A percentile compares a stretch with the other conserved stretches of the same genome.
Evolutionary conservation across 2,888 invertebrate species (phyloP).

Genomic region (Athalia circularis): DNA sequence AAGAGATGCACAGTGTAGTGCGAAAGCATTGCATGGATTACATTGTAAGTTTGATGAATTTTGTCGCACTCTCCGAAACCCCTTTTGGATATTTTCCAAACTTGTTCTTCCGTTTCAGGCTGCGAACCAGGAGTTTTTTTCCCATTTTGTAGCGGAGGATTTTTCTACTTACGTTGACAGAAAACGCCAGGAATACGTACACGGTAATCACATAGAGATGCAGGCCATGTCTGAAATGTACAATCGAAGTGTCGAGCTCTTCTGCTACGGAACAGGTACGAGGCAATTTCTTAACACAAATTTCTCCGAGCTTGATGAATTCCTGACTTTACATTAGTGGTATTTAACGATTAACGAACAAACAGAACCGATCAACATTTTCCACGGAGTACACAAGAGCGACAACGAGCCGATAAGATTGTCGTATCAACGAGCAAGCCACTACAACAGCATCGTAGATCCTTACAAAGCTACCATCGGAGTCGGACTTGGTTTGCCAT

Average conservation of each 20-base stretch:
- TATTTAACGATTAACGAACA: not conserved
- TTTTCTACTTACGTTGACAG: constrained; percentile 88
- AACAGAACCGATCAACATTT: constrained; percentile 90
- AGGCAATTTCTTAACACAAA: not conserved
- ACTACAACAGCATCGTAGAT: constrained; percentile 92
- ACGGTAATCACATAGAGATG: constrained; percentile 94
- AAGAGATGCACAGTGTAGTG: constrained; percentile 90
- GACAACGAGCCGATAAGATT: constrained; percentile 87
- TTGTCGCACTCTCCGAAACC: not conserved
- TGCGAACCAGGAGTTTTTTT: constrained; percentile 90
- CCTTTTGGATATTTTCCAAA: not conserved
- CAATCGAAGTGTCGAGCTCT: constrained; percentile 91
- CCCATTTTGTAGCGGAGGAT: constrained; percentile 92
- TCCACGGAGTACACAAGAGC: constrained; percentile 85
- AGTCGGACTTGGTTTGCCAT: constrained; percentile 89
- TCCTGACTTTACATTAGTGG: not conserved
- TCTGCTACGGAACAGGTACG: constrained; percentile 84
- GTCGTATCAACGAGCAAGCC: constrained; percentile 90
- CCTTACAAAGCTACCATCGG: constrained; percentile 89
- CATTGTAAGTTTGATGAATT: constrained; percentile 79
- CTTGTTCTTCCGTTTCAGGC: constrained; percentile 76
- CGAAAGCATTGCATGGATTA: constrained; percentile 93
- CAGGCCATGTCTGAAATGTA: constrained; percentile 94
- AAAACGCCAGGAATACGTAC: constrained; percentile 86
- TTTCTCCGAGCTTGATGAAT: not conserved